phyloP scores from a whole-genome alignment of 2,888 invertebrate genomes.

The Eupelmus urozonus region DNA sequence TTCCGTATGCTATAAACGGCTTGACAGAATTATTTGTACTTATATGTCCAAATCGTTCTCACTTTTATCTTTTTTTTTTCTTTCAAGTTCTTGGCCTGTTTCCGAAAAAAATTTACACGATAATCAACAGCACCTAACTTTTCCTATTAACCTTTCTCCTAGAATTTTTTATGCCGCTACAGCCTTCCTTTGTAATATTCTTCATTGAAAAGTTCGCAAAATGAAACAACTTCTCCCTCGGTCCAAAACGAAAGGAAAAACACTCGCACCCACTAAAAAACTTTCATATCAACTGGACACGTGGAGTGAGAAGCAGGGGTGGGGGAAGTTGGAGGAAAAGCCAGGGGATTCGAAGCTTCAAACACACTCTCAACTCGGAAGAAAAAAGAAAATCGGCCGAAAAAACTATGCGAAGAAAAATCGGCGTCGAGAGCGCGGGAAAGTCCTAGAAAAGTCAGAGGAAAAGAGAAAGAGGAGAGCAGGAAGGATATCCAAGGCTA shows the following conservation, averaged over 20 bases:
- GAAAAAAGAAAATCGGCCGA: not conserved
- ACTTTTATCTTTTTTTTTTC: no score
- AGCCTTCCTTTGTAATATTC: not conserved
- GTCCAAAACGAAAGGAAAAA: not conserved
- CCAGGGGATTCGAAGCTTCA: slow-evolving; percentile 8
- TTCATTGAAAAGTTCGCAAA: slow-evolving; percentile 6
- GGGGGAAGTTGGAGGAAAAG: not conserved
- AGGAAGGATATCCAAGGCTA: no score
- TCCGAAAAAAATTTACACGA: no score
- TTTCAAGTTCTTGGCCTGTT: no score
- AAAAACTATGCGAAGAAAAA: no score
- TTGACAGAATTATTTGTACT: no score
- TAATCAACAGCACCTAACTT: no score
- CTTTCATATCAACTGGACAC: slow-evolving; percentile 40
- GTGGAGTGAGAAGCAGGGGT: no score
- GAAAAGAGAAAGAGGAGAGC: not conserved
- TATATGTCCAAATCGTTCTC: no score
- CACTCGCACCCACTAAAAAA: not conserved
- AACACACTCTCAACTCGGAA: slow-evolving; percentile 15
- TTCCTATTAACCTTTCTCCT: no score
- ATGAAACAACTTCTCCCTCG: not conserved
- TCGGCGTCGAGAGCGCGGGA: no score
- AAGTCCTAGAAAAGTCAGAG: not conserved
- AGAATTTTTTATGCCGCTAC: not conserved
- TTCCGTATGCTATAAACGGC: no score